phyloP scores from a whole-genome alignment of 1,140 invertebrate genomes.

The Drosophila varians region DNA sequence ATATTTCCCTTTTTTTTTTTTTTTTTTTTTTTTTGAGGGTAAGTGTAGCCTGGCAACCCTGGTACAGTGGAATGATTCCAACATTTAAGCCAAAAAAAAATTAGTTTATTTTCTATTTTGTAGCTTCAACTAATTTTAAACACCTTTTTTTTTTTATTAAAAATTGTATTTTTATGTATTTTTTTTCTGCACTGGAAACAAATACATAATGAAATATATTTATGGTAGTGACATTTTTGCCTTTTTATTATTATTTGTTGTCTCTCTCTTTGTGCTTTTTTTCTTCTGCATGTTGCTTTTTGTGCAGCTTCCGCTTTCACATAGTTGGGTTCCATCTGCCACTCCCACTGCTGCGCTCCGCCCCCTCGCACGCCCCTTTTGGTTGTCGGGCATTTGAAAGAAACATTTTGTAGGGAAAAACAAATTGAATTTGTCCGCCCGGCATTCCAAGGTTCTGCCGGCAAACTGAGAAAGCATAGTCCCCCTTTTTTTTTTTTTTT shows the following conservation, averaged over 20 bases:
- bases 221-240: background rate
- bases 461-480: slow-evolving; percentile 5
- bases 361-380: background rate
- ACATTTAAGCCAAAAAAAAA: too few species aligned
- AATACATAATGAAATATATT: background rate
- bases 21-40: background rate
- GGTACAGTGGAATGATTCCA: background rate
- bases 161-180: background rate
- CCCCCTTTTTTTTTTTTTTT: background rate
- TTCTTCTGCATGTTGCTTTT: slow-evolving; percentile 28
- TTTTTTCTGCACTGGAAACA: slow-evolving; percentile 2
- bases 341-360: slow-evolving; percentile 7
- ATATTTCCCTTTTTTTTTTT: slow-evolving; percentile 19
- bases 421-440: slow-evolving; percentile 59
- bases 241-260: slow-evolving; percentile 3
- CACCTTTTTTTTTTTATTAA: background rate
- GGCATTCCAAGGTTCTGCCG: slow-evolving; percentile 25
- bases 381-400: slow-evolving; percentile 29
- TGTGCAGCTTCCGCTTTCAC: slow-evolving; percentile 47
- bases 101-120: background rate
- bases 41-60: slow-evolving; percentile 9
- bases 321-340: slow-evolving; percentile 17
- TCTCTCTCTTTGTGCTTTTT: background rate
- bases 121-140: too few species aligned
- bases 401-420: slow-evolving; percentile 43